Base-by-base conservation (phyloP, 2,888 invertebrate species). In the Syritta pipiens region DNA sequence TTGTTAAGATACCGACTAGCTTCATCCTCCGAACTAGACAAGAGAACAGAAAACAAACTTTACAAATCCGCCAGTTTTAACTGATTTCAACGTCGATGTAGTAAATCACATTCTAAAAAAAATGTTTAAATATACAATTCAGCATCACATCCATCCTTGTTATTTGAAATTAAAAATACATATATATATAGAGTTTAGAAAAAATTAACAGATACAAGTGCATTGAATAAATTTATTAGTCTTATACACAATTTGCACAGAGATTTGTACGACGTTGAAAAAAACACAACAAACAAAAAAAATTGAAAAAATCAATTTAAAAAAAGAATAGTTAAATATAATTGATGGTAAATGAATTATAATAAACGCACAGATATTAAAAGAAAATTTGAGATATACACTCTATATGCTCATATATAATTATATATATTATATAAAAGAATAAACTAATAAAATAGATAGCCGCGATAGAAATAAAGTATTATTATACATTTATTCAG, bases 391-490 rank as follows among this genome's bases (percentile, higher is more conserved):
- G 35, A 57, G 48, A 24, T n/a, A n/a, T n/a, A n/a, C n/a, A 57
- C 10, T 37, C 26, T 42, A 65, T 24, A 32, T 32, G 44, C 44
- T 30, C 20, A 48, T 30, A 67, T 37, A 44, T 24, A 48, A 12
- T 26, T 12, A 67, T 10, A 48, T 17, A 22, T 20, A 51, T 7
- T 12, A 55, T 17, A 46, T 5, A 22, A 57, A 44, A 12, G 14
- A 22, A 62, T 55, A 26, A 40, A 12, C 37, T 37, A 37, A 37
- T 7, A 7, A 14, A 46, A 67, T 65, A 77, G 63, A 77, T 71
- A 77, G 76, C 51, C 44, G 46, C 63, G 51, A 65, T 65, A 53
- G 44, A 57, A 51, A 49, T 12, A 65, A 63, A 63, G 57, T 77
- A 71, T 71, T 71, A 59, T 20, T 69, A 51, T 24, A 26, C 46